phyloP scores from a whole-genome alignment of 30 jellyfish, hydroid and myxozoan species.

The Morbakka virulenta region DNA sequence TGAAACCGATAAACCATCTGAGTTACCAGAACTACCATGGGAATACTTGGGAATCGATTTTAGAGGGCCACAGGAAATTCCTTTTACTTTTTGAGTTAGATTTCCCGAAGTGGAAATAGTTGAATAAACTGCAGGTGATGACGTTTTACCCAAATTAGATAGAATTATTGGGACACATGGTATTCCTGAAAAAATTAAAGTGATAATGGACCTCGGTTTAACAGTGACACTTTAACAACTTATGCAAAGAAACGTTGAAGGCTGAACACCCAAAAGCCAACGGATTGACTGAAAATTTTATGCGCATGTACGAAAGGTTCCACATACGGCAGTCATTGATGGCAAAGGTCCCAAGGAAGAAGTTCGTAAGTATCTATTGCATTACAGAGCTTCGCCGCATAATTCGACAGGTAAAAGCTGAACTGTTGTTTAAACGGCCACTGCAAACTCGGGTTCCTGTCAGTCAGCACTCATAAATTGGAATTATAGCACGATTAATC shows the following conservation, averaged over 20 bases:
- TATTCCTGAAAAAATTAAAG: conserved; percentile 11
- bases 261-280: conserved; percentile 20
- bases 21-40: conserved; percentile 32
- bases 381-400: too few species aligned
- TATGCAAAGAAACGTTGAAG: too few species aligned
- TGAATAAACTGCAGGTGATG: conserved; percentile 9
- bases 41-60: conserved; percentile 15
- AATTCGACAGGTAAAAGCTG: too few species aligned
- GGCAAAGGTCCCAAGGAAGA: too few species aligned
- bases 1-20: too few species aligned
- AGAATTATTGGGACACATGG: conserved; percentile 12
- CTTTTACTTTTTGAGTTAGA: neutral
- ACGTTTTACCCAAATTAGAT: too few species aligned
- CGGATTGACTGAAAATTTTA: conserved; percentile 28
- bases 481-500: too few species aligned
- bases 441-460: too few species aligned
- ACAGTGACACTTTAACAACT: too few species aligned
- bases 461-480: too few species aligned
- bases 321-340: conserved; percentile 26
- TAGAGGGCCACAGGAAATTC: neutral
- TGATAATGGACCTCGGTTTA: conserved; percentile 39
- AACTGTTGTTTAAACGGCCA: too few species aligned
- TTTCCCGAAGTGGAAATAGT: conserved; percentile 17
- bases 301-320: conserved; percentile 5
- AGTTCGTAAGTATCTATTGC: too few species aligned